Evolutionary conservation across 2,888 invertebrate species (phyloP), one percentile per base, ranked within the genome.

Genomic region (Isotomurus palustris): DNA sequence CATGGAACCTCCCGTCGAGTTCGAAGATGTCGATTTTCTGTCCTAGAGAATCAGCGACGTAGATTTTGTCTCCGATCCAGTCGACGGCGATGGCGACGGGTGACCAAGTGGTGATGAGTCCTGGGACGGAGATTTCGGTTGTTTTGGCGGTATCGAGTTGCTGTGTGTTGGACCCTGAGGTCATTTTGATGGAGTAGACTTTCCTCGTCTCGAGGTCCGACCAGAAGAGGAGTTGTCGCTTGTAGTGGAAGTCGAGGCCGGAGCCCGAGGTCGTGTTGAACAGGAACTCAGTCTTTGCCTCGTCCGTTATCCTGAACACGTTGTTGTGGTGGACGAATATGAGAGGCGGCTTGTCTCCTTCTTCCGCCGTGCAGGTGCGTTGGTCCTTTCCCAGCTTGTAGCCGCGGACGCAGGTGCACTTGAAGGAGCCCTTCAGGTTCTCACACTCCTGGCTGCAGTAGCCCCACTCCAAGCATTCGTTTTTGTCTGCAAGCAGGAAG

Each of bases 1-100:
- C 92, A 74, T 96, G 91, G 79, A 85, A 86, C 53, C 86, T 81
- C 0, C 89, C 91, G 70, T 86, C 86, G 68, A 94, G 78, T 75
- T 93, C 92, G 73, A 94, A 91, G 1, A 97, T 87, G 74, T 95
- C 95, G 56, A 99, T 86, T 78, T 91, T 92, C 75, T 93, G 91
- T 0, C 93, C 93, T 22, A 92, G 82, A 21, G 88, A 84, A 75
- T 97, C 96, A 0, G 91, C 91, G 21, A 95, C 90, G 77, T 96
- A 97, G 8, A 99, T 80, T 75, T 95, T 96, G 75, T 93, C 88
- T 0, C 93, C 93, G 41, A 97, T 85, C 93, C 96, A 99, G 78
- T 97, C 97, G 17, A 96, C 88, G 8, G 97, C 95, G 49, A 97
- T 75, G 0, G 92, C 87, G 0, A 90, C 87, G 0, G 93, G 93